Evolutionary conservation across 2,888 invertebrate species (phyloP).

Genomic region (Pristionchus mayeri): DNA sequence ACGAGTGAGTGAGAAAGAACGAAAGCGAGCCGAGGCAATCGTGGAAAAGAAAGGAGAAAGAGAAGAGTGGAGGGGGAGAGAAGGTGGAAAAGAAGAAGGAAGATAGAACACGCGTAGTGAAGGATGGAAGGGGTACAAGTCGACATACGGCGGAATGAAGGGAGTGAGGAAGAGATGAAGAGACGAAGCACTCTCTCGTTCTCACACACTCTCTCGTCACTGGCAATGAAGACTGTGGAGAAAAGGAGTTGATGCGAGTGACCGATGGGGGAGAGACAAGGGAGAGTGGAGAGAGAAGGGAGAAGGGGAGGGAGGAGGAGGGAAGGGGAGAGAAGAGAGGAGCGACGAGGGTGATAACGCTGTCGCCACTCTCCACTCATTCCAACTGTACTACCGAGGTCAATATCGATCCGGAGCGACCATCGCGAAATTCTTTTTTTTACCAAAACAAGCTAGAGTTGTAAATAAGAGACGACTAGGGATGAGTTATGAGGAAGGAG

Average conservation of each 20-base stretch:
- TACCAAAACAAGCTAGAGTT: conserved; percentile 23
- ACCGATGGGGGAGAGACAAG: conserved; percentile 37
- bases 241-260: not conserved
- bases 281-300: not conserved
- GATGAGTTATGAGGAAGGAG: not conserved
- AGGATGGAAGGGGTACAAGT: conserved; percentile 8
- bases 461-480: conserved; percentile 25
- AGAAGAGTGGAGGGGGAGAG: not conserved
- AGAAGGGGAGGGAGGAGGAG: not conserved
- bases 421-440: conserved; percentile 6
- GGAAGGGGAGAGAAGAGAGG: not conserved
- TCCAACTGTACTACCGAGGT: conserved; percentile 26
- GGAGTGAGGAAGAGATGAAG: not conserved
- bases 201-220: not conserved
- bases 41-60: conserved; percentile 5
- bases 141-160: not conserved
- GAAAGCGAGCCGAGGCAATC: not conserved
- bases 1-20: conserved; percentile 19
- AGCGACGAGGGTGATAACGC: not conserved
- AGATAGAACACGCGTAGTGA: not conserved
- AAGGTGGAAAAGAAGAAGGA: not conserved
- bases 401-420: conserved; percentile 6
- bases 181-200: not conserved
- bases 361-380: not conserved
- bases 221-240: not conserved